Evolutionary conservation across 2,797 vertebrate genomes (phyloP), one percentile per base, ranked within the genome.

Genomic region (Rhinogobio ventralis): DNA sequence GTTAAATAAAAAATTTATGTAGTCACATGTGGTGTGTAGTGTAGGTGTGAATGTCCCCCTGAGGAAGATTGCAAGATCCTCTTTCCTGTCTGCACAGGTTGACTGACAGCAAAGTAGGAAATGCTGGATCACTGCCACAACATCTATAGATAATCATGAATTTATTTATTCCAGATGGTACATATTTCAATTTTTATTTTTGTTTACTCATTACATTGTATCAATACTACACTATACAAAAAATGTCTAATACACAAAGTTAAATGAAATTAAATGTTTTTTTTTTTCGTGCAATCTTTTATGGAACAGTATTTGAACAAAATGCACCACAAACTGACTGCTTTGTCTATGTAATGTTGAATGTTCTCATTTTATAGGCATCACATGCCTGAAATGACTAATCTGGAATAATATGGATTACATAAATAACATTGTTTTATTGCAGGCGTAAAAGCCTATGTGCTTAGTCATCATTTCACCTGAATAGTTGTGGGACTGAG

Each of bases 361-460:
- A 28, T 76, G 28, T 3, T 36, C 2, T 46, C 36, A n/a, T 36
- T 71, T 49, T 60, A 71, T 69, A 15, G 15, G 51, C 72, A 81
- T 75, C 79, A 83, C 69, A 71, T 82, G 33, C 64, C 25, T 68
- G n/a, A 14, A 49, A 28, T 85, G 79, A 88, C 42, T 79, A 42
- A 75, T 71, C 42, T 84, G 64, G 46, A 79, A 45, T 23, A 60
- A 7, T 19, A 20, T 55, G 53, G 53, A 42, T 55, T 30, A 45
- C 42, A 51, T 33, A 33, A 51, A 85, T 20, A 8, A 36, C 28
- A 49, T 36, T 2, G 5, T 79, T 60, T 82, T 17, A 68, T 20
- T 49, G 17, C 30, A 36, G 9, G 15, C 2, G 2, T 25, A 6
- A 55, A 75, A 85, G 45, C 45, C n/a, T 10, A 64, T 3, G 20